These are phyloP conservation scores for Heliconius erato DNA, from an alignment of 2,888 invertebrate species.

Conservation along the genomic window DNA sequence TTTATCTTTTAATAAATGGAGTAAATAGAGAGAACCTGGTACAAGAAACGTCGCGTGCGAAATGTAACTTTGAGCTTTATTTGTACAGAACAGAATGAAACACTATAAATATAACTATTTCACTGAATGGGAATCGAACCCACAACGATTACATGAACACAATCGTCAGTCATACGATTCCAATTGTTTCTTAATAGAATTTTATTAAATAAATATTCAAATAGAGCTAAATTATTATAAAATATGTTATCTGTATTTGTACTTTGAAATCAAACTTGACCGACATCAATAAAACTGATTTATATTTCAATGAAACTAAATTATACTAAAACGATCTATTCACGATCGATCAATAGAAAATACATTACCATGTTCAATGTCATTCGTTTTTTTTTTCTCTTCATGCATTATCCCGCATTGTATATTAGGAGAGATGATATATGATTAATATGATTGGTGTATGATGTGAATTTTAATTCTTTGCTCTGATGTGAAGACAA, in stretches of 20 bases:
- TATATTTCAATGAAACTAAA: constrained; percentile 19
- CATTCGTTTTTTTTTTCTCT: not conserved
- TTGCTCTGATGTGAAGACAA: not conserved
- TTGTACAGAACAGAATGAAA: too few relatives aligned
- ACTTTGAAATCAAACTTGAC: constrained; percentile 14
- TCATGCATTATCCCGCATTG: not conserved
- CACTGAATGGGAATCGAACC: too few relatives aligned
- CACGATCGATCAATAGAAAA: not conserved
- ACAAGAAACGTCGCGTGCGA: too few relatives aligned
- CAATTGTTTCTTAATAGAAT: too few relatives aligned
- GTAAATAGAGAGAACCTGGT: not conserved
- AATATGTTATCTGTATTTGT: not conserved
- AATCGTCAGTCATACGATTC: too few relatives aligned
- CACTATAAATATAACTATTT: too few relatives aligned
- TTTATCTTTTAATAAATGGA: not conserved
- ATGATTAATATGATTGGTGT: too few relatives aligned
- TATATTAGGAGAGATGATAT: too few relatives aligned
- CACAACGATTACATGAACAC: too few relatives aligned
- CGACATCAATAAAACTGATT: constrained; percentile 16
- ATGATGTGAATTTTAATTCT: not conserved
- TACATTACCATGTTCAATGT: not conserved
- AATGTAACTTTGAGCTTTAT: too few relatives aligned
- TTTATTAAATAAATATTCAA: too few relatives aligned
- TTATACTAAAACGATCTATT: constrained; percentile 8
- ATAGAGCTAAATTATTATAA: not conserved